Evolutionary conservation across 1,140 invertebrate genomes (phyloP).

Genomic region (Bombus soroeensis): DNA sequence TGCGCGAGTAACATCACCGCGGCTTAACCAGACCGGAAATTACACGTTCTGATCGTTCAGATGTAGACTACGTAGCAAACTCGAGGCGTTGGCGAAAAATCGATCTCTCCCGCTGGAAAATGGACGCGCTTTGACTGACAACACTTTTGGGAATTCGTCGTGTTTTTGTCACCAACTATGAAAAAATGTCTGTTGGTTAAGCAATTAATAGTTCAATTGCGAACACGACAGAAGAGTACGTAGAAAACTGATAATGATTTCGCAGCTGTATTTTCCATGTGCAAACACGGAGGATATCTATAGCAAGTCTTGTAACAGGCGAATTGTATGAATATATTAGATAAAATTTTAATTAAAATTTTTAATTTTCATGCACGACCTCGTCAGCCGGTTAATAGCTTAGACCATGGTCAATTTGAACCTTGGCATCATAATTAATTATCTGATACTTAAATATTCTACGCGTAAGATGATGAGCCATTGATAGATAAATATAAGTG

Average conservation of each 20-base stretch:
- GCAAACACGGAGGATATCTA: background rate
- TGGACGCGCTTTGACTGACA: background rate
- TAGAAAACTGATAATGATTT: too few species aligned
- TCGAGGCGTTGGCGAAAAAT: background rate
- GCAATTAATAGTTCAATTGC: background rate
- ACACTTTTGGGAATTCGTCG: background rate
- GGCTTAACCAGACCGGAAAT: slow-evolving; percentile 40
- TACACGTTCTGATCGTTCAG: slow-evolving; percentile 50
- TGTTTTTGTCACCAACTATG: background rate
- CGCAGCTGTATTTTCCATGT: background rate
- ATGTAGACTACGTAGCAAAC: background rate
- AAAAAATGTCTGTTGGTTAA: background rate
- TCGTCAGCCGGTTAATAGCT: background rate
- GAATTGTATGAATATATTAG: slow-evolving; percentile 2
- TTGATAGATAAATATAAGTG: background rate
- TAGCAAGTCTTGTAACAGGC: too few species aligned
- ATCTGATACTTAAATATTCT: background rate
- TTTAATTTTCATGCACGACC: background rate
- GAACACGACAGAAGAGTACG: background rate
- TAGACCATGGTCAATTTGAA: background rate
- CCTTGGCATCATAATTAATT: background rate
- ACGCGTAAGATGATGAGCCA: background rate
- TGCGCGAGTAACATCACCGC: slow-evolving; percentile 38
- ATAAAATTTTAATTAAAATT: slow-evolving; percentile 10
- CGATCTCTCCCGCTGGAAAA: background rate